Conservation (phyloP, 2,888 invertebrate genomes). For the Spilosoma lubricipeda region DNA sequence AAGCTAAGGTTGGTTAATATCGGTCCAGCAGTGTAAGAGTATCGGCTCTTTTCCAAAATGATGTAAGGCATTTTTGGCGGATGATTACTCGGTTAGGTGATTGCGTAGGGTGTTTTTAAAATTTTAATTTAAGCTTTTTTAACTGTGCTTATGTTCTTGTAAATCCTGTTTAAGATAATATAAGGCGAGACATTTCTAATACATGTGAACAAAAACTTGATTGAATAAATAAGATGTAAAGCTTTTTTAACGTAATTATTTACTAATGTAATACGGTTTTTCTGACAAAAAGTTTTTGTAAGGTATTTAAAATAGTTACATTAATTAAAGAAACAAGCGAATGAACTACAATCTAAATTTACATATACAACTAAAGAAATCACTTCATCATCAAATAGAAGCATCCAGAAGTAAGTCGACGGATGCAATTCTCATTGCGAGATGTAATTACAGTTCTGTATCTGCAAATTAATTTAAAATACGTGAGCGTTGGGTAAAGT, state of each 20-base stretch:
- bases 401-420: slow-evolving; percentile 25
- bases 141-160: no score
- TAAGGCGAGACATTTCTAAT: no score
- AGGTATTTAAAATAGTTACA: neutral
- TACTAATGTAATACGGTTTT: neutral
- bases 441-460: slow-evolving; percentile 75
- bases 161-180: no score
- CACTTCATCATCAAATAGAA: slow-evolving; percentile 3
- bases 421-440: slow-evolving; percentile 52
- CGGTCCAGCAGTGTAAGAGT: no score
- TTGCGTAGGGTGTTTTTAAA: no score
- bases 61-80: no score
- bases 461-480: slow-evolving; percentile 84
- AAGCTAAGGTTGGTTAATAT: no score
- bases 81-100: no score
- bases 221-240: neutral
- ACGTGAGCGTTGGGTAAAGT: slow-evolving; percentile 81
- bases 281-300: neutral
- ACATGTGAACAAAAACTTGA: no score
- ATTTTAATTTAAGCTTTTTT: no score
- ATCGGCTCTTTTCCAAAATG: no score
- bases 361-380: neutral
- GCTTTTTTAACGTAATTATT: neutral
- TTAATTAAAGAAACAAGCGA: neutral
- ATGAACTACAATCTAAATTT: neutral